A percentile compares a stretch with the other conserved stretches of the same genome.
phyloP scores from a whole-genome alignment of 2,888 invertebrate species.

The Caenorhabditis sulstoni region DNA sequence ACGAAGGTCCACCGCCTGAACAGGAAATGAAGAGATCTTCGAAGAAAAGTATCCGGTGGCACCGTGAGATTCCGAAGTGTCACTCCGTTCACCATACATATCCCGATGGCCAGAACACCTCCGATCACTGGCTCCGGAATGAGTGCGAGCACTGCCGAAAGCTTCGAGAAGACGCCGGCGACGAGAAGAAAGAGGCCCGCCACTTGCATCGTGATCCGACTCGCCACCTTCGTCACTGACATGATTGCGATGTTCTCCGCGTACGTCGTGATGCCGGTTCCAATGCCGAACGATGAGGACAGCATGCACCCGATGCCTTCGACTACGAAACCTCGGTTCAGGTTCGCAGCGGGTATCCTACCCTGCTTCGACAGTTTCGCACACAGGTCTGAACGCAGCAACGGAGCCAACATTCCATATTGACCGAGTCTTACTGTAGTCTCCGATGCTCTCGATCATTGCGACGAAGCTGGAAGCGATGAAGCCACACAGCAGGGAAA shows the following conservation, averaged over 20 bases:
- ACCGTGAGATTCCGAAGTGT: conserved; percentile 71
- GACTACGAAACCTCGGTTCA: conserved; percentile 62
- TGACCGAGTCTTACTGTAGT: conserved; percentile 41
- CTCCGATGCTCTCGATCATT: conserved; percentile 73
- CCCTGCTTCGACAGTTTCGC: conserved; percentile 65
- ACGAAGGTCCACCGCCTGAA: conserved; percentile 63
- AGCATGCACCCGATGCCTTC: conserved; percentile 68
- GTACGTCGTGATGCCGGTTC: conserved; percentile 75
- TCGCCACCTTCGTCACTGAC: conserved; percentile 72
- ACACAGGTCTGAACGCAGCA: conserved; percentile 43
- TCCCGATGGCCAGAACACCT: conserved; percentile 73
- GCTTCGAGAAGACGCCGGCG: conserved; percentile 73
- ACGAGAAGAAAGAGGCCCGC: conserved; percentile 71
- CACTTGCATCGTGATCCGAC: conserved; percentile 74
- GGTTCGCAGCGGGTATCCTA: conserved; percentile 60
- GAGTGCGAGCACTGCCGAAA: conserved; percentile 73
- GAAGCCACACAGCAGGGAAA: conserved; percentile 70
- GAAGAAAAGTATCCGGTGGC: neutral
- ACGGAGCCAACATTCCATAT: too few relatives aligned
- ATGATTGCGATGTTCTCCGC: conserved; percentile 75
- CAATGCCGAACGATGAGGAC: conserved; percentile 71
- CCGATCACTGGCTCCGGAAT: conserved; percentile 75
- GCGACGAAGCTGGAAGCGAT: conserved; percentile 73
- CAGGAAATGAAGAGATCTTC: too few relatives aligned
- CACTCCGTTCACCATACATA: conserved; percentile 74